These are phyloP conservation scores for Lethrus apterus DNA, from an alignment of 1,140 invertebrate species.

Conservation along the genomic window DNA sequence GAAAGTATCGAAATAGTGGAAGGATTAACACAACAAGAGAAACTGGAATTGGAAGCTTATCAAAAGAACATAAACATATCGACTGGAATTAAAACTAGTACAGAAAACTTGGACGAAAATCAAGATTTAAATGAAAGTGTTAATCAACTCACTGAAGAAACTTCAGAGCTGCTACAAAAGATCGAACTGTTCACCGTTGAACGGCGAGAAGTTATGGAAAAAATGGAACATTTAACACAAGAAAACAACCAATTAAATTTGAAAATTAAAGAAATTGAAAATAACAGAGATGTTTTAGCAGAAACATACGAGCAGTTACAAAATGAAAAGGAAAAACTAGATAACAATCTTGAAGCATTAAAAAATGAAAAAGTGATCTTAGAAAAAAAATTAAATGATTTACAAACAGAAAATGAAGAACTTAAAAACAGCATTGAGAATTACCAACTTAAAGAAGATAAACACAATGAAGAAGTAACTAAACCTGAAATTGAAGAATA, in stretches of 20 bases:
- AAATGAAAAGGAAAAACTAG: conserved; percentile 38
- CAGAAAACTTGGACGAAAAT: conserved; percentile 27
- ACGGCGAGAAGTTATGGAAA: conserved; percentile 59
- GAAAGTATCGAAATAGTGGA: conserved; percentile 65
- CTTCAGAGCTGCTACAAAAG: conserved; percentile 54
- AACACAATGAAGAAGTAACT: conserved; percentile 20
- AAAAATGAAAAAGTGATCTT: conserved; percentile 24
- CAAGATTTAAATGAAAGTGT: conserved; percentile 46
- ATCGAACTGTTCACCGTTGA: conserved; percentile 59
- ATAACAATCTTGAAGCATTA: conserved; percentile 29
- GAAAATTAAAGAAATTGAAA: conserved; percentile 48
- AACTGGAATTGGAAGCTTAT: conserved; percentile 39
- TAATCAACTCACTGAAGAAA: conserved; percentile 48
- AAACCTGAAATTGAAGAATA: conserved; percentile 41
- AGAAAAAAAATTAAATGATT: conserved; percentile 23
- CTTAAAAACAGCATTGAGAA: conserved; percentile 37
- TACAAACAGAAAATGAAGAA: conserved; percentile 36
- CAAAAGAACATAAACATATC: conserved; percentile 32
- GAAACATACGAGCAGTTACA: conserved; percentile 40
- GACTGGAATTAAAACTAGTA: conserved; percentile 21
- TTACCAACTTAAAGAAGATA: conserved; percentile 23
- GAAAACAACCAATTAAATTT: conserved; percentile 51
- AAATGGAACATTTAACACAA: conserved; percentile 53
- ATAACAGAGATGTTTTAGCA: conserved; percentile 49
- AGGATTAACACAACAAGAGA: conserved; percentile 55